Conservation (phyloP, 2,113 vertebrate species). For the Setophaga kirtlandii region DNA sequence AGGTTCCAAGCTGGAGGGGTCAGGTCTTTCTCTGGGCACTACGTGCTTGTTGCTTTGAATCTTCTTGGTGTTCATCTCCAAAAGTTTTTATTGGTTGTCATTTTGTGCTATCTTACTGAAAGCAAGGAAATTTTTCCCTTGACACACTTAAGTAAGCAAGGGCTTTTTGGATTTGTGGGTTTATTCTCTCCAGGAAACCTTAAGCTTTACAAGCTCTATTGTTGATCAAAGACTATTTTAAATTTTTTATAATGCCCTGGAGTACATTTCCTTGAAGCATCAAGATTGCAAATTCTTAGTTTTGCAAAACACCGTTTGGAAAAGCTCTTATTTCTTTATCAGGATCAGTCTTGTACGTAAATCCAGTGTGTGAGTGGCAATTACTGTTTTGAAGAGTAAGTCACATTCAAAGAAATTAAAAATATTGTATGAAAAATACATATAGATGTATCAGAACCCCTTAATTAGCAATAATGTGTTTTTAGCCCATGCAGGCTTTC, state of each 20-base stretch:
- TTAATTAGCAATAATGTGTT: rapidly evolving
- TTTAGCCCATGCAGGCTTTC: not conserved
- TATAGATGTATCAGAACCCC: not conserved
- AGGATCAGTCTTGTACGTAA: not conserved
- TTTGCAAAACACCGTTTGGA: not conserved
- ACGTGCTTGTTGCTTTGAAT: not conserved
- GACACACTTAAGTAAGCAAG: not conserved
- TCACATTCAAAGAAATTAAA: not conserved
- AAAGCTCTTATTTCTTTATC: not conserved
- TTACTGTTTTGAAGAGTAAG: not conserved
- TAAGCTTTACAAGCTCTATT: not conserved
- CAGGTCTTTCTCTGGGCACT: not conserved
- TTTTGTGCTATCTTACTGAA: not conserved
- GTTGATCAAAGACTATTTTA: not conserved
- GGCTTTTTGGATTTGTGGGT: not conserved
- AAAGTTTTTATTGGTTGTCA: not conserved
- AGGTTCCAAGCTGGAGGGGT: not conserved
- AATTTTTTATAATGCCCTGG: not conserved
- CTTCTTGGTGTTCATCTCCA: not conserved
- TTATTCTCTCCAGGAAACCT: not conserved
- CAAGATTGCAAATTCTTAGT: not conserved
- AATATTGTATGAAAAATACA: not conserved
- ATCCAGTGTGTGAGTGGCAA: not conserved
- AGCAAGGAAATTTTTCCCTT: not conserved
- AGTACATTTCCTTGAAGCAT: not conserved